These are phyloP conservation scores for Metallyticus violacea DNA, from an alignment of 2,888 invertebrate species.

Conservation along the genomic window DNA sequence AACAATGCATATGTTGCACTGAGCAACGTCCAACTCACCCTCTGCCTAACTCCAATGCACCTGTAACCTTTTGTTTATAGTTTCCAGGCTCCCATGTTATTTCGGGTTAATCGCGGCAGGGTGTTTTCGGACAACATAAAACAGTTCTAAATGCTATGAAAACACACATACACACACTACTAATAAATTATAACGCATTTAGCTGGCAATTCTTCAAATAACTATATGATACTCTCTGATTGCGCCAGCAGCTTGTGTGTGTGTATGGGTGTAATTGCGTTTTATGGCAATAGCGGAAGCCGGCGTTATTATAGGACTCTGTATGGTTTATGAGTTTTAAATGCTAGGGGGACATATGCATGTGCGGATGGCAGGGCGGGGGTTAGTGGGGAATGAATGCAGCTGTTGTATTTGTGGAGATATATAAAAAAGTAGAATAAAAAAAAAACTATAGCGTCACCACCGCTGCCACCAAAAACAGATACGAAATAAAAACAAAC, in stretches of 20 bases:
- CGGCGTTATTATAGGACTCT: conserved; percentile 6
- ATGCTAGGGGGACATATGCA: conserved; percentile 21
- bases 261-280: conserved; percentile 11
- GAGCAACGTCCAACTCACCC: neutral
- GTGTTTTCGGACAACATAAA: neutral
- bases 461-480: neutral
- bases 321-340: conserved; percentile 26
- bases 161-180: conserved; percentile 2
- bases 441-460: neutral
- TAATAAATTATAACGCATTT: conserved; percentile 27
- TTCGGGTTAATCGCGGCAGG: neutral
- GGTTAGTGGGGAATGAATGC: neutral
- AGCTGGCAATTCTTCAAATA: conserved; percentile 27
- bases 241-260: neutral
- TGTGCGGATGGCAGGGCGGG: neutral
- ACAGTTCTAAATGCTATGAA: conserved; percentile 3
- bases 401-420: neutral
- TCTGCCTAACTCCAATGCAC: neutral
- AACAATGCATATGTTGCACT: neutral
- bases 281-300: conserved; percentile 21
- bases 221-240: neutral
- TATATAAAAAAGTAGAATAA: neutral
- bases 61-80: neutral
- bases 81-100: neutral
- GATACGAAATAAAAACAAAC: neutral